These are phyloP conservation scores for Oxyura jamaicensis DNA, from an alignment of 2,113 vertebrate species.

Conservation along the genomic window DNA sequence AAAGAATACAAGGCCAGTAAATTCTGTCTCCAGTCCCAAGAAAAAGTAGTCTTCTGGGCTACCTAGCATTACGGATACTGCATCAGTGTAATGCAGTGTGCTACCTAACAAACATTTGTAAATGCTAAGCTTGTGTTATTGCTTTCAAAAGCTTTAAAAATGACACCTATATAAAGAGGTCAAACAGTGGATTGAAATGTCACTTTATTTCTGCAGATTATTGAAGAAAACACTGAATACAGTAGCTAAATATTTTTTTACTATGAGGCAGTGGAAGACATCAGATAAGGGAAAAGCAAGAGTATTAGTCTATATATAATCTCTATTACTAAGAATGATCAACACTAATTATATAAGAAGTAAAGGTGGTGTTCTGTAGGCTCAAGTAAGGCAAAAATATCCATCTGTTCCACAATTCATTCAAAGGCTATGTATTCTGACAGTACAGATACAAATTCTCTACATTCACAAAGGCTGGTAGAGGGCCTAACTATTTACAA, in stretches of 20 bases:
- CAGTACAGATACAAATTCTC: not conserved
- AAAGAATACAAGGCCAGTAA: not conserved
- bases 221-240: not conserved
- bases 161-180: not conserved
- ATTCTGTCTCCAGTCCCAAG: not conserved
- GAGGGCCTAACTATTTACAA: not conserved
- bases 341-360: not conserved
- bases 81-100: no score
- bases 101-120: not conserved
- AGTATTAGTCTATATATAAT: not conserved
- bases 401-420: not conserved
- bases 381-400: not conserved
- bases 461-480: accelerated
- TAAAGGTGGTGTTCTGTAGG: not conserved
- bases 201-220: not conserved
- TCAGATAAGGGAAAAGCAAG: not conserved
- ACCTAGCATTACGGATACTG: not conserved
- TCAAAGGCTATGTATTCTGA: not conserved
- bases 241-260: not conserved
- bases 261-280: not conserved
- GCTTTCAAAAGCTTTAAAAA: not conserved
- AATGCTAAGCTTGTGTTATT: accelerated
- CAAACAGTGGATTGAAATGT: not conserved
- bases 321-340: not conserved
- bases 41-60: no score